Evolutionary conservation across 2,797 vertebrate genomes (phyloP).

Genomic region (Semotilus atromaculatus): DNA sequence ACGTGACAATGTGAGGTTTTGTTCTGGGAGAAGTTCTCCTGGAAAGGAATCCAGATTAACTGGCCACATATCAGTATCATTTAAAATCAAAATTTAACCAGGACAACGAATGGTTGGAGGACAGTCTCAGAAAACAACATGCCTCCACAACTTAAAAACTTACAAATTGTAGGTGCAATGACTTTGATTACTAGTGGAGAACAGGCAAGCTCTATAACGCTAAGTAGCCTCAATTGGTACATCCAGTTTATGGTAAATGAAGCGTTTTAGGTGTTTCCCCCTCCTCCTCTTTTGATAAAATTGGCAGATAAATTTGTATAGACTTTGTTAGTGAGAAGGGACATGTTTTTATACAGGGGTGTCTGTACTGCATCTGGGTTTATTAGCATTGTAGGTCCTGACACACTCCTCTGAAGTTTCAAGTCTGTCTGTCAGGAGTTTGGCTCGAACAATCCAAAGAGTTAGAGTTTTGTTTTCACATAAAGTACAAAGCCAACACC

Average conservation of each 20-base stretch:
- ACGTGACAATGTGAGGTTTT: slow-evolving; percentile 77
- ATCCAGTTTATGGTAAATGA: slow-evolving; percentile 57
- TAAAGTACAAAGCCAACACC: slow-evolving; percentile 81
- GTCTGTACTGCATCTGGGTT: slow-evolving; percentile 68
- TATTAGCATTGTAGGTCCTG: slow-evolving; percentile 68
- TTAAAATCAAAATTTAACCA: slow-evolving; percentile 72
- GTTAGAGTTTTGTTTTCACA: slow-evolving; percentile 79
- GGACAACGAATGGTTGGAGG: slow-evolving; percentile 53
- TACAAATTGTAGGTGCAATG: slow-evolving; percentile 60
- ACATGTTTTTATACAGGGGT: slow-evolving; percentile 61
- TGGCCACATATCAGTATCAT: slow-evolving; percentile 69
- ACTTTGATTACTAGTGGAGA: slow-evolving; percentile 47
- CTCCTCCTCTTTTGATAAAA: slow-evolving; percentile 56
- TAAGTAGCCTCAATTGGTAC: slow-evolving; percentile 58
- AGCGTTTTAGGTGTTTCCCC: slow-evolving; percentile 18
- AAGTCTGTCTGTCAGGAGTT: slow-evolving; percentile 75
- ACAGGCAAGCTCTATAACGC: slow-evolving; percentile 28
- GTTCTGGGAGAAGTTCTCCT: slow-evolving; percentile 67
- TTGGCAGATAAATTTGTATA: slow-evolving; percentile 60
- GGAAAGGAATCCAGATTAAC: slow-evolving; percentile 71
- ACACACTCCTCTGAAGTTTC: slow-evolving; percentile 73
- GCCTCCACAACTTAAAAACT: slow-evolving; percentile 63
- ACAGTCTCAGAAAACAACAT: slow-evolving; percentile 66
- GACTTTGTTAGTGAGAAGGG: slow-evolving; percentile 57
- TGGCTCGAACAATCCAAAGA: slow-evolving; percentile 71